Base-by-base conservation (phyloP, 2,888 invertebrate genomes). In the Piscicola geometra region DNA sequence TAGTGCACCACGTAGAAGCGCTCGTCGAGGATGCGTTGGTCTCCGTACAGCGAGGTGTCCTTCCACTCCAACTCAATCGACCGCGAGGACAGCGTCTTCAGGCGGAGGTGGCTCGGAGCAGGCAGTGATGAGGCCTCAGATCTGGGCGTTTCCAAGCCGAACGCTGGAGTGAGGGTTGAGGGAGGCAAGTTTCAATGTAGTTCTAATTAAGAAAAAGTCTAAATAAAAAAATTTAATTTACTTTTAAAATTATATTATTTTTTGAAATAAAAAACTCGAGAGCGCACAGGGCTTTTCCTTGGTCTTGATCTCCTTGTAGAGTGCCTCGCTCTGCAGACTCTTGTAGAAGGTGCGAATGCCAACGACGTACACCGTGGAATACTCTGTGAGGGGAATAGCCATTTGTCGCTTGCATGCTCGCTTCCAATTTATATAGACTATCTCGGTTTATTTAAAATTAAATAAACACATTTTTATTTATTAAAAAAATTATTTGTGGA, bases 251-350 rank as follows among this genome's bases (percentile, higher is more conserved):
- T n/a, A n/a, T n/a, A n/a, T n/a, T n/a, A n/a, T n/a, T 5, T 5
- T 21, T 56, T 68, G 18, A 35, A 32, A 68, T 12, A 32, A 15
- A 36, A 69, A 41, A 36, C 21, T 28, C 30, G 12, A 30, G 21
- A 25, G 28, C 75, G 25, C 71, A 77, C 78, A 66, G 52, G 74
- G 28, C 0, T 60, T 52, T 33, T 77, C 79, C 47, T 77, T 69
- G 1, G 80, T 80, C 76, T 77, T 76, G 30, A 80, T 74, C 5
- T 79, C 67, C 47, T 79, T 78, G 69, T 80, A 80, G n/a, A 79
- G 76, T 12, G 78, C 79, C 3, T 78, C 77, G 15, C 80, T 80
- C 71, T 79, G 78, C 18, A 77, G 78, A 41, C 67, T 66, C 68
- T 79, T 78, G 71, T 78, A 78, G 71, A 78, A 79, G 21, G 79